Conservation (phyloP, 1,140 invertebrate species). For the Heliconius melpomene region DNA sequence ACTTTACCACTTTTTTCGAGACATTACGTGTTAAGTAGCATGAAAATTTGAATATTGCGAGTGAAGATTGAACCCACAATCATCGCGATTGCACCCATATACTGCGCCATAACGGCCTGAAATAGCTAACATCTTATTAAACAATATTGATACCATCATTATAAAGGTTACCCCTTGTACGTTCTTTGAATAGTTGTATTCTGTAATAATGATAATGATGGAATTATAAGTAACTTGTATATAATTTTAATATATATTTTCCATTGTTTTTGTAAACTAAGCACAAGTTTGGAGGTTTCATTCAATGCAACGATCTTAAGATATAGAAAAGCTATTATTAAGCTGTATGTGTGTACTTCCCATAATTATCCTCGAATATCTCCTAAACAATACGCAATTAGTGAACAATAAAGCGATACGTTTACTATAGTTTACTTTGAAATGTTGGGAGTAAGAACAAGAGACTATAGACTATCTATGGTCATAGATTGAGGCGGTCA, state of each 20-base stretch:
- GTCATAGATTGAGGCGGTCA: not conserved
- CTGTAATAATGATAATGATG: not conserved
- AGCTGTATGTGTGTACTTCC: not conserved
- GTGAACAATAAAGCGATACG: not conserved
- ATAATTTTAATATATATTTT: not conserved
- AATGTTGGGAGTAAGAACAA: not conserved
- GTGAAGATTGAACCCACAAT: no score
- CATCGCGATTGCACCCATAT: no score
- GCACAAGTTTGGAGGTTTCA: not conserved
- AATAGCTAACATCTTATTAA: not conserved
- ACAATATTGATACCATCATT: not conserved
- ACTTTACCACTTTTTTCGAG: no score
- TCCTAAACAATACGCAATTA: constrained; percentile 2
- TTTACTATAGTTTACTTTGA: constrained; percentile 4
- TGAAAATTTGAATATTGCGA: no score
- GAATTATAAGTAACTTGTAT: not conserved
- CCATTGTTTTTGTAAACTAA: not conserved
- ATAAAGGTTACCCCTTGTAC: not conserved
- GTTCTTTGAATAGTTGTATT: not conserved
- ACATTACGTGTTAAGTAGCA: no score
- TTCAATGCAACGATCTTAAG: constrained; percentile 8
- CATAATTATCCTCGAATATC: not conserved
- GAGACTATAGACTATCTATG: not conserved
- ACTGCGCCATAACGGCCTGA: no score
- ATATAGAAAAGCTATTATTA: constrained; percentile 16